Conservation (phyloP, 1,140 invertebrate genomes). For the Euura lappo region DNA sequence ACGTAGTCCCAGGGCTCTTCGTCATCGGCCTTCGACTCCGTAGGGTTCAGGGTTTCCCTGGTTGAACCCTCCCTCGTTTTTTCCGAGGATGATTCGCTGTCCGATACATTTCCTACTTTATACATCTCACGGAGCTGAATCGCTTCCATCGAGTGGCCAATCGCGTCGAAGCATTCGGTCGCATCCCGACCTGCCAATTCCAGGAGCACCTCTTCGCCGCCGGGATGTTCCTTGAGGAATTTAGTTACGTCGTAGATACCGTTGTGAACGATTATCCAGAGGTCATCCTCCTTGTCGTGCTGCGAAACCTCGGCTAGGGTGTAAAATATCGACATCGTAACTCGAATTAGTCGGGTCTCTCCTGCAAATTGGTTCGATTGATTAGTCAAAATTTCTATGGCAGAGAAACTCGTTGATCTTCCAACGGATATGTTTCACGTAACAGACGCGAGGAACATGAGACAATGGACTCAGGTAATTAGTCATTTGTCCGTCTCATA, state of each 20-base stretch:
- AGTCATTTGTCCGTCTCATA: no score
- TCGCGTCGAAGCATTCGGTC: conserved; percentile 80
- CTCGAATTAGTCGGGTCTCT: not conserved
- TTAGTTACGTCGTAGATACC: conserved; percentile 64
- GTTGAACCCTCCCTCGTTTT: conserved; percentile 29
- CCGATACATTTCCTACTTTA: conserved; percentile 71
- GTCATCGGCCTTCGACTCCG: conserved; percentile 34
- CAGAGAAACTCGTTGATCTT: no score
- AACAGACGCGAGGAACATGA: no score
- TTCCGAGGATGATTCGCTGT: conserved; percentile 45
- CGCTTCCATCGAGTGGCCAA: conserved; percentile 84
- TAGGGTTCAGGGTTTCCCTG: conserved; percentile 8
- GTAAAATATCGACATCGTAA: conserved; percentile 56
- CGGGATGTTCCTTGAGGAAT: conserved; percentile 76
- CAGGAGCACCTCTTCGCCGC: conserved; percentile 83
- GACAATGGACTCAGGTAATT: no score
- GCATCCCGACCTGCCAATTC: conserved; percentile 76
- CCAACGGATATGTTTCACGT: no score
- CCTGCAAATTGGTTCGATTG: no score
- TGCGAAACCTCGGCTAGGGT: conserved; percentile 51
- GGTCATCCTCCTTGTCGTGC: conserved; percentile 51
- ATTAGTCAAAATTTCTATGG: no score
- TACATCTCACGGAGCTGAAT: conserved; percentile 72
- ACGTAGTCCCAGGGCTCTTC: conserved; percentile 38
- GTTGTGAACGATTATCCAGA: conserved; percentile 63